phyloP scores from a whole-genome alignment of 2,888 invertebrate species.

The Luperina testacea region DNA sequence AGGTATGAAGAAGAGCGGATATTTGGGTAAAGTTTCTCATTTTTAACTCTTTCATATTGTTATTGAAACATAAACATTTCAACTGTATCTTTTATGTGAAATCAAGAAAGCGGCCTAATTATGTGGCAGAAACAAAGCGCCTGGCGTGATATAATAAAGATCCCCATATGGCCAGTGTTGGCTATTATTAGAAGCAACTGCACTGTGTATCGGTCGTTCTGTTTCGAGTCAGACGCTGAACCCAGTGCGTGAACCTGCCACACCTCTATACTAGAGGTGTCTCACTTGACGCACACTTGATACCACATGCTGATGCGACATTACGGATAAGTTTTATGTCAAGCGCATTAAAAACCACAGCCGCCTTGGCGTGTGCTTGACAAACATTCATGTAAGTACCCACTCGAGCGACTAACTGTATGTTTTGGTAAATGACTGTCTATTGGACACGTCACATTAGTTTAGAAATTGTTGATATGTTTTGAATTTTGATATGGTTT shows the following conservation, averaged over 20 bases:
- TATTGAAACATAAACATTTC: constrained; percentile 19
- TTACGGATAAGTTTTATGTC: constrained; percentile 57
- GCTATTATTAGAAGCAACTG: constrained; percentile 80
- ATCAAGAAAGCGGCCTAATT: constrained; percentile 47
- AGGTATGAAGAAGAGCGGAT: constrained; percentile 43
- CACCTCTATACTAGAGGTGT: constrained; percentile 57
- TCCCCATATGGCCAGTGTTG: constrained; percentile 70
- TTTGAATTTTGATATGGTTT: constrained; percentile 47
- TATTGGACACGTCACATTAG: constrained; percentile 48
- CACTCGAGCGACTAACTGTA: constrained; percentile 56
- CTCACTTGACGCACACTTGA: constrained; percentile 56
- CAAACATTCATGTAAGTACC: constrained; percentile 43
- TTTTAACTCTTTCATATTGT: constrained; percentile 15
- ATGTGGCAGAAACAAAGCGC: constrained; percentile 57
- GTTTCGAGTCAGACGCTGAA: constrained; percentile 71
- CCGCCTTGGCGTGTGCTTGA: constrained; percentile 44
- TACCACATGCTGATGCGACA: constrained; percentile 46
- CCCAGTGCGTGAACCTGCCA: constrained; percentile 62
- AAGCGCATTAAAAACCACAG: constrained; percentile 61
- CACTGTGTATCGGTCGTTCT: constrained; percentile 73
- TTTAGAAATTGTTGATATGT: constrained; percentile 36
- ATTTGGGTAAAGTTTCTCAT: constrained; percentile 40
- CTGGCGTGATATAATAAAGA: constrained; percentile 50
- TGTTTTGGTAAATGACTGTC: constrained; percentile 50
- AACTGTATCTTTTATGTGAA: constrained; percentile 23